Base-by-base conservation (phyloP, 2,888 invertebrate species). In the Ectropis crepuscularia region DNA sequence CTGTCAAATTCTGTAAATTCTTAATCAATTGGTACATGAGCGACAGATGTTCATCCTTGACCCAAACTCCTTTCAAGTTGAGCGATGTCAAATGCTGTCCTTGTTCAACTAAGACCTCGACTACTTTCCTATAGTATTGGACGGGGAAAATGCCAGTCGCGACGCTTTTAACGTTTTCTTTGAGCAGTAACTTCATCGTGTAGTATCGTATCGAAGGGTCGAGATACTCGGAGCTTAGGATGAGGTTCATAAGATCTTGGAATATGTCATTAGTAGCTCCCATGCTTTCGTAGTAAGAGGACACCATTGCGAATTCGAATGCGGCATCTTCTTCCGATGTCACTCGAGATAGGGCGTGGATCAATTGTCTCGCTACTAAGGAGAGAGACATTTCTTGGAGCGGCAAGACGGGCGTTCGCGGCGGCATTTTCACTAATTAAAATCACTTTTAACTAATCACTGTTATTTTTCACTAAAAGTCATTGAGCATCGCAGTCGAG, bases 41-140 rank as follows among this genome's bases (percentile, higher is more conserved):
- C 61, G 93, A 86, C 75, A 95, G 92, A 73, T 95, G 94, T 69
- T 96, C 95, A 57, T 95, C 95, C 81, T 95, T 95, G 47, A 95
- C 95, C 96, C 96, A 96, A 41, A 96, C 95, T 10, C 96, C 96
- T 88, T 95, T 96, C 61, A 96, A 85, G 83, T 96, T 95, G 57
- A 96, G 92, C 42, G 94, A 86, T 49, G 94, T 94, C 71, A 96
- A 77, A 39, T 95, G 95, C 6, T 89, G 93, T 6, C 96, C 96
- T 83, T 95, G 95, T 28, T 93, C 93, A 6, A 92, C 90, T 74
- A 96, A 95, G 68, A 95, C 93, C 82, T 95, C 94, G 74, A 96
- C 87, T 73, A 96, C 95, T 84, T 94, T 95, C 67, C 94, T 94
- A 80, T 96, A 95, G 83, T 95, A 96, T n/a, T 94, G 95, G 73